phyloP scores from a whole-genome alignment of 2,113 vertebrate species.

The Etia nguti region DNA sequence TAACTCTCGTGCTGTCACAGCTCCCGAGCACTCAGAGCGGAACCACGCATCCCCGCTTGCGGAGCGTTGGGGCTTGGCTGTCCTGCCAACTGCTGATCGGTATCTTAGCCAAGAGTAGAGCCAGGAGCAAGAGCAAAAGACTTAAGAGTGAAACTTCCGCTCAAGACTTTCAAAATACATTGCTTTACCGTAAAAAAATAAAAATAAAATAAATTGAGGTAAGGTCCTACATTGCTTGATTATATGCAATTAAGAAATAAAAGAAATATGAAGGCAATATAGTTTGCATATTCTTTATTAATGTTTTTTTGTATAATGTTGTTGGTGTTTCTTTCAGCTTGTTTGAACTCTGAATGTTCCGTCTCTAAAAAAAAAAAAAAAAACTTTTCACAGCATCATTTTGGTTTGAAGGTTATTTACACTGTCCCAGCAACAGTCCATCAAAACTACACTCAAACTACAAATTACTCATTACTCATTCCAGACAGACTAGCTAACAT shows the following conservation, averaged over 20 bases:
- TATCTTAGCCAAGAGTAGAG: slow-evolving; percentile 24
- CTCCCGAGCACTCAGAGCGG: not conserved
- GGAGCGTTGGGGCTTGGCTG: slow-evolving; percentile 11
- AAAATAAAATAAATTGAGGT: no score
- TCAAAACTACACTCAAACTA: not conserved
- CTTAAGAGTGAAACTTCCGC: not conserved
- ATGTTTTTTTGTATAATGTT: not conserved
- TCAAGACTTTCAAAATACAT: not conserved
- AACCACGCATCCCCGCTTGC: not conserved
- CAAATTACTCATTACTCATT: not conserved
- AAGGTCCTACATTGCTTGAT: not conserved
- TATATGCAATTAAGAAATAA: not conserved
- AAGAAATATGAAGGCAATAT: not conserved
- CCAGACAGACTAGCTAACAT: not conserved
- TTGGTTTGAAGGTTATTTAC: not conserved
- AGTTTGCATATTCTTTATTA: not conserved
- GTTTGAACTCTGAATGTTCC: not conserved
- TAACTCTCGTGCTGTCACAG: not conserved
- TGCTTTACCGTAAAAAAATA: no score
- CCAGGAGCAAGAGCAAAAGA: rapidly evolving
- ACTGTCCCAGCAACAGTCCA: not conserved
- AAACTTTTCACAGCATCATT: not conserved
- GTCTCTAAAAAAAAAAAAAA: not conserved
- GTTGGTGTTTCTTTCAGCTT: not conserved
- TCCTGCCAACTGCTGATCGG: slow-evolving; percentile 44